phyloP scores from a whole-genome alignment of 2,888 invertebrate species.

The Yponomeuta cagnagella region DNA sequence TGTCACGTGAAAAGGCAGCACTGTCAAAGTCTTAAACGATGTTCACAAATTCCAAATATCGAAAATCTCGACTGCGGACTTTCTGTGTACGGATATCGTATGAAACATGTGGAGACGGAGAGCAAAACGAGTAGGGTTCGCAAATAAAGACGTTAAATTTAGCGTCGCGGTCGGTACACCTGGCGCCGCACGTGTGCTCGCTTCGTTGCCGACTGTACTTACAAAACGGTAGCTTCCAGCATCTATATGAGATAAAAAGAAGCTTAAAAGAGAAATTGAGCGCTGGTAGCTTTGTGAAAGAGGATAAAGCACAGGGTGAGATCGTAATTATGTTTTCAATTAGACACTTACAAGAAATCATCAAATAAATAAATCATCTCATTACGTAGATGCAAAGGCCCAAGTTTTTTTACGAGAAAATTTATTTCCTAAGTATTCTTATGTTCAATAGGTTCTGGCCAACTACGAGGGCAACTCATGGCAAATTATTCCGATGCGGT shows the following conservation, averaged over 20 bases:
- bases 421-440: no score
- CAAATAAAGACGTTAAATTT: conserved; percentile 74
- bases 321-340: no score
- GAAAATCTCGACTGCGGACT: background rate
- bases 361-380: no score
- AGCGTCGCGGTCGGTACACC: conserved; percentile 69
- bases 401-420: no score
- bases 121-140: conserved; percentile 42
- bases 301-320: background rate
- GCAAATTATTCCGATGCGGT: no score
- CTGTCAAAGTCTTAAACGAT: no score
- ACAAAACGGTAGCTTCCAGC: background rate
- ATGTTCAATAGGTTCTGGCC: no score
- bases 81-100: background rate
- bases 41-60: no score
- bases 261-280: background rate
- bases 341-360: no score
- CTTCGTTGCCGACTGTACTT: conserved; percentile 54
- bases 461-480: no score
- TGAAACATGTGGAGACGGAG: background rate
- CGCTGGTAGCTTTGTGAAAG: background rate
- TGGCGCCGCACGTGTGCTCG: conserved; percentile 53
- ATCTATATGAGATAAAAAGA: background rate
- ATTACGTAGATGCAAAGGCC: no score
- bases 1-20: no score